Conservation (phyloP, 2,888 invertebrate genomes). For the Polyommatus iphigenia region DNA sequence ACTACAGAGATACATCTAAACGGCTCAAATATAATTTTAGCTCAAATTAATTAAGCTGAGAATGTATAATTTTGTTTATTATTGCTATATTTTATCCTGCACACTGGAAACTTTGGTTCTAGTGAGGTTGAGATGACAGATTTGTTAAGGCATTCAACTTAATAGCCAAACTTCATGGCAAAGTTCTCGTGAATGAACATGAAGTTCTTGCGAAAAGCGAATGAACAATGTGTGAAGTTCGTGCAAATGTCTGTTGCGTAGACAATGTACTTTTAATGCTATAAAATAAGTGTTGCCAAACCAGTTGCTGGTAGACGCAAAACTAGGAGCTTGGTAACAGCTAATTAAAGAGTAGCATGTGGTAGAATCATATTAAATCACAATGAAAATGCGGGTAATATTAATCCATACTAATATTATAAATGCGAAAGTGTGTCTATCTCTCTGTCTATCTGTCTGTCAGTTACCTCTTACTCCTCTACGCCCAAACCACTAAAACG, state of each 20-base stretch:
- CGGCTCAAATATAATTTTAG: not conserved
- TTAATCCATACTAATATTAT: not conserved
- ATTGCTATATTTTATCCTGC: not conserved
- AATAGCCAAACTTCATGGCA: slow-evolving; percentile 11
- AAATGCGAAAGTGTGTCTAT: too few relatives aligned
- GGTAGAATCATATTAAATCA: not conserved
- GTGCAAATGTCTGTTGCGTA: not conserved
- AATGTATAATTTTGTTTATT: not conserved
- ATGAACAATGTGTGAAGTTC: slow-evolving; percentile 18
- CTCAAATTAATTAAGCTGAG: not conserved
- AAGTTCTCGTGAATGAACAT: slow-evolving; percentile 9
- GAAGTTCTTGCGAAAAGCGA: slow-evolving; percentile 17
- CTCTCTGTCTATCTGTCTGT: too few relatives aligned
- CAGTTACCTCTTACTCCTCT: too few relatives aligned
- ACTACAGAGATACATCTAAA: not conserved
- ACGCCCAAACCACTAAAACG: too few relatives aligned
- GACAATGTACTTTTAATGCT: not conserved
- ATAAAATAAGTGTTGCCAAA: not conserved
- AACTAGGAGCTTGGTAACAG: too few relatives aligned
- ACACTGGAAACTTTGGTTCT: slow-evolving; percentile 1
- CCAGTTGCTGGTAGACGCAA: not conserved
- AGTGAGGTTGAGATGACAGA: slow-evolving; percentile 24
- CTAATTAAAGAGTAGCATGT: not conserved
- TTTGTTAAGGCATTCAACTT: slow-evolving; percentile 28
- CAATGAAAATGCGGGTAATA: not conserved